Conservation (phyloP, 2,888 invertebrate species). For the Phyllotreta cruciferae region DNA sequence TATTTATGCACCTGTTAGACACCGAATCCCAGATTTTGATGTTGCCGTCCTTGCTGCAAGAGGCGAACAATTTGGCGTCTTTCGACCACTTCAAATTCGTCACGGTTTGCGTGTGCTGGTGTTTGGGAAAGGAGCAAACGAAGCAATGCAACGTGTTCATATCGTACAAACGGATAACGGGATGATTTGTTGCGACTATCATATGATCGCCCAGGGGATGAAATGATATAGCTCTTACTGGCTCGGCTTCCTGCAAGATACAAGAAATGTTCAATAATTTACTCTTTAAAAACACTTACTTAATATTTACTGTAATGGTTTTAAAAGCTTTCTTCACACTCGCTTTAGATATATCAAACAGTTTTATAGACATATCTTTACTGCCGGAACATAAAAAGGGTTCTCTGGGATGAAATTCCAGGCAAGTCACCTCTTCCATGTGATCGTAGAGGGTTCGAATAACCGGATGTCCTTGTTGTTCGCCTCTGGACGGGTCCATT, state of each 20-base stretch:
- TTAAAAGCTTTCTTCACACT: conserved; percentile 98
- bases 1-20: conserved; percentile 91
- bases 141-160: conserved; percentile 95
- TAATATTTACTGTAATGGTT: conserved; percentile 77
- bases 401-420: conserved; percentile 96
- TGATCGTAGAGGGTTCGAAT: conserved; percentile 98
- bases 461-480: conserved; percentile 96
- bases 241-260: conserved; percentile 81
- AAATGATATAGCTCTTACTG: conserved; percentile 88
- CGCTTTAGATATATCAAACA: conserved; percentile 98
- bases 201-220: conserved; percentile 96
- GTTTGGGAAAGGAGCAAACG: conserved; percentile 87
- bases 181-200: conserved; percentile 91
- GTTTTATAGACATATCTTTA: conserved; percentile 90
- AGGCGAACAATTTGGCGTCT: conserved; percentile 79
- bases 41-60: conserved; percentile 89
- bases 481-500: conserved; percentile 81
- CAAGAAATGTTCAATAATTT: conserved; percentile 2
- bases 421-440: conserved; percentile 93
- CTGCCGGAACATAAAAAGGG: conserved; percentile 96
- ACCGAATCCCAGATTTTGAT: conserved; percentile 98
- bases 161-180: conserved; percentile 90
- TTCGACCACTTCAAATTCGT: conserved; percentile 63
- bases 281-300: neutral
- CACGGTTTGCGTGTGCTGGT: conserved; percentile 78